Percentiles rank a stretch among this genome's conserved stretches.
These are phyloP conservation scores for Pseudococcus longispinus DNA, from an alignment of 2,888 invertebrate species.

Conservation along the genomic window DNA sequence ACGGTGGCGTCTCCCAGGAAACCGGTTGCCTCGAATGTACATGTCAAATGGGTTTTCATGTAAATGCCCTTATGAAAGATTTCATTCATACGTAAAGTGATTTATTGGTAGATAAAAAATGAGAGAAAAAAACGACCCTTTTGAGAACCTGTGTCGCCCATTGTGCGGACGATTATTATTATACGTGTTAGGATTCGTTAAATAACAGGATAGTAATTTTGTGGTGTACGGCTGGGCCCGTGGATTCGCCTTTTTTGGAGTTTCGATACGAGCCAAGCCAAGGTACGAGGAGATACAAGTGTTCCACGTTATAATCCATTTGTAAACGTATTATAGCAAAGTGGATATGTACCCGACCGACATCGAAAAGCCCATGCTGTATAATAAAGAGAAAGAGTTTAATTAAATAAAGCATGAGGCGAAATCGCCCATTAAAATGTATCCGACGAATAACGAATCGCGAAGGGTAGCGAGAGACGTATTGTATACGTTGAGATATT, in stretches of 20 bases:
- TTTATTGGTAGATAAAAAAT: not conserved
- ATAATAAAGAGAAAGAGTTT: not conserved
- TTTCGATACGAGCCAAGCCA: not conserved
- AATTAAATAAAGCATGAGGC: not conserved
- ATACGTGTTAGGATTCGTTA: constrained; percentile 19
- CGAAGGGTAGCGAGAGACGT: not conserved
- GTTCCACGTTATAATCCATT: no score
- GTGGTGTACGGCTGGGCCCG: not conserved
- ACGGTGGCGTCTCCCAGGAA: constrained; percentile 3
- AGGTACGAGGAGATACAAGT: not conserved
- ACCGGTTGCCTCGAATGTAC: not conserved
- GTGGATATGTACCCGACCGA: not conserved
- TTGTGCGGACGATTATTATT: not conserved
- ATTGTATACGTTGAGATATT: not conserved
- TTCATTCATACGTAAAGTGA: constrained; percentile 27
- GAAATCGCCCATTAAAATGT: not conserved
- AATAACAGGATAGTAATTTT: not conserved
- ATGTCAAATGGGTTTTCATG: not conserved
- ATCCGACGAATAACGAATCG: not conserved
- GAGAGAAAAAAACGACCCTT: not conserved
- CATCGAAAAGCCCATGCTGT: not conserved
- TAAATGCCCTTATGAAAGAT: constrained; percentile 28
- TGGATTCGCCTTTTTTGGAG: not conserved
- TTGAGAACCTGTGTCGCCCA: constrained; percentile 24
- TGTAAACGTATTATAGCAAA: no score